These are phyloP conservation scores for Arvicanthis niloticus DNA, from an alignment of 2,113 vertebrate genomes.

Conservation along the genomic window DNA sequence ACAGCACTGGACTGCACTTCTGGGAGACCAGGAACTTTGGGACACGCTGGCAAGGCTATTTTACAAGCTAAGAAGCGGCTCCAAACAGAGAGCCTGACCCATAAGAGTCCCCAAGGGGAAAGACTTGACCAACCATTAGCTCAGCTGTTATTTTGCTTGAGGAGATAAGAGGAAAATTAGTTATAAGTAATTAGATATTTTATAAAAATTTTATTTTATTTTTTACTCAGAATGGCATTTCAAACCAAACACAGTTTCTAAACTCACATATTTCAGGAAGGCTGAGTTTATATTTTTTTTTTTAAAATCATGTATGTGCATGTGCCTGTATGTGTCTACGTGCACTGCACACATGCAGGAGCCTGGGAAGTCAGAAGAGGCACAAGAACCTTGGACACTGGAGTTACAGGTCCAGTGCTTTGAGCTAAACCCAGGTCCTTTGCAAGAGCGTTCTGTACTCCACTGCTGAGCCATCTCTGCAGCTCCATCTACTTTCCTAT, in stretches of 20 bases:
- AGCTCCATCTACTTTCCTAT: not conserved
- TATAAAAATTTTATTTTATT: not conserved
- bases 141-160: not conserved
- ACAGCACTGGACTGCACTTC: not conserved
- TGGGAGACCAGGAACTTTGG: not conserved
- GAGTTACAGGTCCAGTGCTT: not conserved
- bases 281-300: conserved; percentile 34
- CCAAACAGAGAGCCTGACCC: not conserved
- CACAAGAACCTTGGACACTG: not conserved
- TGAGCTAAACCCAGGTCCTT: not conserved
- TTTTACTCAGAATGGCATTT: not conserved
- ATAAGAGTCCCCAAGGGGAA: not conserved
- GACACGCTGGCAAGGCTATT: not conserved
- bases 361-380: not conserved
- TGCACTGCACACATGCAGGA: not conserved
- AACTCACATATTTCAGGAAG: not conserved
- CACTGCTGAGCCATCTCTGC: not conserved
- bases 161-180: conserved; percentile 42
- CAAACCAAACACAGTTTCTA: not conserved
- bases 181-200: conserved; percentile 37
- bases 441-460: not conserved
- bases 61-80: conserved; percentile 24
- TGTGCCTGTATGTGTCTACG: not conserved
- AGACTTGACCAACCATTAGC: not conserved
- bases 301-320: not conserved